Conservation (phyloP, 2,113 vertebrate species). For the Phasianus colchicus region DNA sequence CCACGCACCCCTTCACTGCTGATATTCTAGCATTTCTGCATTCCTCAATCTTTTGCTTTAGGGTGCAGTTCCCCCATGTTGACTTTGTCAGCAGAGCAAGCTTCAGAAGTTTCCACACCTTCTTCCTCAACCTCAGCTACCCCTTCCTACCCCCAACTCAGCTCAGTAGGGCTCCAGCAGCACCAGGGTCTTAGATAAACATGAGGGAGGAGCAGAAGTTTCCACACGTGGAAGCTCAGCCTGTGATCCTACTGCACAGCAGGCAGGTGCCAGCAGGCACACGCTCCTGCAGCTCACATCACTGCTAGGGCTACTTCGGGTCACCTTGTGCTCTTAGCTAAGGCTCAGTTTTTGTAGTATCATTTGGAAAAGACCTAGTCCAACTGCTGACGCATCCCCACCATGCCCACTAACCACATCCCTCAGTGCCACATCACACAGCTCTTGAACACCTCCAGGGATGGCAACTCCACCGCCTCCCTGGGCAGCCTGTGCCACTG, state of each 20-base stretch:
- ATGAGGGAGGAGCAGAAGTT: not conserved
- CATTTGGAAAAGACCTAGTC: no score
- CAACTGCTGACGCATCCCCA: no score
- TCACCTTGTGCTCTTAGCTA: not conserved
- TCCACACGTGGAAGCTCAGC: not conserved
- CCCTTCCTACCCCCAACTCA: not conserved
- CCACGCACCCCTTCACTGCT: not conserved
- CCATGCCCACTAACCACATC: no score
- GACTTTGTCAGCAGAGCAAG: conserved; percentile 15
- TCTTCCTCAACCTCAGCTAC: not conserved
- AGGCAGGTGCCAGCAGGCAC: not conserved
- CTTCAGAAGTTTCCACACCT: not conserved
- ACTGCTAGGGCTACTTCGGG: not conserved
- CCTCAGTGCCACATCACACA: no score
- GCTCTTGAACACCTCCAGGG: no score
- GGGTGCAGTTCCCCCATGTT: not conserved
- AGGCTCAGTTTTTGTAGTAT: not conserved
- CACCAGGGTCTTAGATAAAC: not conserved
- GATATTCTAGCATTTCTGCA: conserved; percentile 14
- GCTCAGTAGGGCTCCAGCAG: not conserved
- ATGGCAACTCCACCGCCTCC: no score
- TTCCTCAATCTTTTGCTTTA: conserved; percentile 44
- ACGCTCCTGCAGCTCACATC: not conserved
- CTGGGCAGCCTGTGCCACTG: no score
- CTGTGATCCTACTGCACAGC: rapidly evolving